Evolutionary conservation across 2,113 vertebrate species (phyloP).

Genomic region (Mola mola): DNA sequence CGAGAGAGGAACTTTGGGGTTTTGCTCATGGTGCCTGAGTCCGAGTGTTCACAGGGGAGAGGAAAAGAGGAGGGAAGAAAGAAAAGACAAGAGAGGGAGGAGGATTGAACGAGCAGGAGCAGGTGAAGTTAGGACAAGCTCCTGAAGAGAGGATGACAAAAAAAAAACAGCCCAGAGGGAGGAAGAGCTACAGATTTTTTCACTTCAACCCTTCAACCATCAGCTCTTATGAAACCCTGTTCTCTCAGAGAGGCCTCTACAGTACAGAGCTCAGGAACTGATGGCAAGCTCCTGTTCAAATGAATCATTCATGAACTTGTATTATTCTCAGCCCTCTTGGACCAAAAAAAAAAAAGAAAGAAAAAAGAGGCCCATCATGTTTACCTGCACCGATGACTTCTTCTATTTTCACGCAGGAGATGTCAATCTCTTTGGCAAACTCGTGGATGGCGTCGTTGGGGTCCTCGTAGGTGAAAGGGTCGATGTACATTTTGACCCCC

Average conservation of each 20-base stretch:
- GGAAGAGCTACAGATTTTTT: constrained; percentile 1
- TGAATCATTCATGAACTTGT: no score
- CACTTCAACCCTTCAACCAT: no score
- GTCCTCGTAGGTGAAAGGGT: constrained; percentile 98
- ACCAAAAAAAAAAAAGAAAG: background rate
- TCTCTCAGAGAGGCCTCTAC: constrained; percentile 9
- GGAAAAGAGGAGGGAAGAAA: constrained; percentile 36
- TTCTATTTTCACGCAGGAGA: constrained; percentile 98
- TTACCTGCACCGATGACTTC: constrained; percentile 98
- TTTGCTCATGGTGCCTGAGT: constrained; percentile 65
- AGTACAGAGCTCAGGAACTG: constrained; percentile 18
- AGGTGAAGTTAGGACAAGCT: constrained; percentile 73
- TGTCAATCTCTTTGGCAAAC: constrained; percentile 98
- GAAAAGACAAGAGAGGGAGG: constrained; percentile 27
- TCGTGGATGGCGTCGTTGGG: constrained; percentile 97
- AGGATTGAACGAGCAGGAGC: constrained; percentile 58
- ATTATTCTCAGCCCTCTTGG: no score
- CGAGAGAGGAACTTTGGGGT: constrained; percentile 63
- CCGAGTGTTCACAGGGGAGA: constrained; percentile 39
- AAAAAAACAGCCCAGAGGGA: no score
- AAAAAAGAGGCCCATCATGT: constrained; percentile 47
- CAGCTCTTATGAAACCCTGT: no score
- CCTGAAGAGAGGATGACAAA: constrained; percentile 41
- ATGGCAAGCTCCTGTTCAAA: constrained; percentile 46
- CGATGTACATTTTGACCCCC: constrained; percentile 97